These are phyloP conservation scores for Ophion obscuratus DNA, from an alignment of 2,888 invertebrate species.

Conservation along the genomic window DNA sequence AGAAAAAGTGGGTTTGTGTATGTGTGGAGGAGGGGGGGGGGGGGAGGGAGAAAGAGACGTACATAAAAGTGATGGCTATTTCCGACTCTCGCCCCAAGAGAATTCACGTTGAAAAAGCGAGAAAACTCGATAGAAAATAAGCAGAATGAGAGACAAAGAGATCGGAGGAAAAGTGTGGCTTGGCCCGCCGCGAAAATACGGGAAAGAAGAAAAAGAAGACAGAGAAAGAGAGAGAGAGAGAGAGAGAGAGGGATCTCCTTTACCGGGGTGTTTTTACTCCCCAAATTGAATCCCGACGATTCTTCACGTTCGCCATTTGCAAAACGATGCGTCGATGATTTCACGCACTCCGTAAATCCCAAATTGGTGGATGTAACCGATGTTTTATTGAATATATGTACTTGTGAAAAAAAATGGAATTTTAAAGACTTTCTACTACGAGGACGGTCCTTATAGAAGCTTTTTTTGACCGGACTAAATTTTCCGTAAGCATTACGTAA, in stretches of 20 bases:
- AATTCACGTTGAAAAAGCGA: constrained; percentile 29
- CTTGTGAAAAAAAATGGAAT: too few relatives aligned
- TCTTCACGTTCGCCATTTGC: background rate
- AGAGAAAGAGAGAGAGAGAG: background rate
- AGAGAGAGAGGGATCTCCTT: constrained; percentile 8
- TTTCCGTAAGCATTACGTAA: too few relatives aligned
- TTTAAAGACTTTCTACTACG: too few relatives aligned
- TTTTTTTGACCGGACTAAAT: too few relatives aligned
- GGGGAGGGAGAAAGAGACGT: constrained; percentile 17
- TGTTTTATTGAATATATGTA: too few relatives aligned
- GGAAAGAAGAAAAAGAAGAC: background rate
- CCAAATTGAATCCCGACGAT: constrained; percentile 4
- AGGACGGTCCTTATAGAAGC: too few relatives aligned
- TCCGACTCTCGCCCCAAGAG: constrained; percentile 31
- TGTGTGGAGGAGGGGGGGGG: background rate
- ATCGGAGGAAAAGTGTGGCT: constrained; percentile 44
- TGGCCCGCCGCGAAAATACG: background rate
- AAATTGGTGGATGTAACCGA: too few relatives aligned
- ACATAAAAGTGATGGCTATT: constrained; percentile 16
- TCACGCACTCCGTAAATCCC: too few relatives aligned
- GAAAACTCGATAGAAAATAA: constrained; percentile 51
- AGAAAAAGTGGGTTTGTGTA: background rate
- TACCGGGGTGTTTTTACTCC: background rate
- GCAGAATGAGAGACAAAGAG: constrained; percentile 40
- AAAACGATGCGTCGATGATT: too few relatives aligned